Evolutionary conservation across 2,888 invertebrate genomes (phyloP), one percentile per base, ranked within the genome.

Genomic region (Frankliniella intonsa): DNA sequence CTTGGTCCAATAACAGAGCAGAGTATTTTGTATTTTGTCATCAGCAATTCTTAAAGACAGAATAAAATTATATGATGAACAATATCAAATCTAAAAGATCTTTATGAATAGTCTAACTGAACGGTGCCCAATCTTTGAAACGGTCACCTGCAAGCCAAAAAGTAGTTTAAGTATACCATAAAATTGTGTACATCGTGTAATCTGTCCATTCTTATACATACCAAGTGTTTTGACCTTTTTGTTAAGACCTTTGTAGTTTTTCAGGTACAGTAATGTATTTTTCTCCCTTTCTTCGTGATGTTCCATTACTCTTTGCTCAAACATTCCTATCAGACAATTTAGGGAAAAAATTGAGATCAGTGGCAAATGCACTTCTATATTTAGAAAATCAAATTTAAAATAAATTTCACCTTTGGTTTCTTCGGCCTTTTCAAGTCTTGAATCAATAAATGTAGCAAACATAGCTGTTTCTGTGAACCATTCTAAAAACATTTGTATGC

Each of bases 381-480:
- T 22, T 11, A 51, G 25, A n/a, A 50, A 8, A 38, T 69, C 12
- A 81, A 81, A 50, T 82, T 50, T 25, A 81, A 55, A 3, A 0
- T 17, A 17, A 50, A 3, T 50, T 84, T 84, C 85, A 87, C 87
- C 87, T 85, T 85, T 86, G 84, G 84, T 86, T 84, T 85, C 85
- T 50, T 82, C 81, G 80, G 81, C 82, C 81, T 84, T 85, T 84
- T 84, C 86, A 51, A 88, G 82, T 27, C 87, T 86, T 83, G 90
- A 90, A 84, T 92, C 91, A 82, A 93, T 90, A 87, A 94, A 95
- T 81, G 93, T 91, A 84, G 92, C 91, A 87, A 96, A 96, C 94
- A 96, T 95, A 0, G 95, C 93, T 0, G 95, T 95, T 87, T 96
- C 95, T 0, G 93, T 92, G 88, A 96, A 96, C 95, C 95, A 96